These are phyloP conservation scores for Calosoma granatense DNA, from an alignment of 1,140 invertebrate species.

Conservation along the genomic window DNA sequence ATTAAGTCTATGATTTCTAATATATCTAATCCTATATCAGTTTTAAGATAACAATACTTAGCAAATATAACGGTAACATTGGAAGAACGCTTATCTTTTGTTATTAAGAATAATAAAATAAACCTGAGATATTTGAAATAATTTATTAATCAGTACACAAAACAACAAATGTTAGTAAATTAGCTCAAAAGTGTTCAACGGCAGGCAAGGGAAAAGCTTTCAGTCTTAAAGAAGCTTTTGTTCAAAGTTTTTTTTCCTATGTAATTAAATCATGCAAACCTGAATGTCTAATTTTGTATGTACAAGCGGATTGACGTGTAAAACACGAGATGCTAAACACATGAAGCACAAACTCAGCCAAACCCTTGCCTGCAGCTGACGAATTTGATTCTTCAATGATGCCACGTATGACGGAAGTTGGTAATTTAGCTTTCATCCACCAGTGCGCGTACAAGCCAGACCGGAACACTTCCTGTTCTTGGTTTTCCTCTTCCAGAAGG, in stretches of 20 bases:
- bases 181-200: not conserved
- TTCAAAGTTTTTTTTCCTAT: too few species aligned
- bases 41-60: too few species aligned
- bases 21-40: too few species aligned
- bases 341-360: conserved; percentile 17
- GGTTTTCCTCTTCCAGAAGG: conserved; percentile 22
- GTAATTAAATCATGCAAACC: too few species aligned
- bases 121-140: conserved; percentile 12
- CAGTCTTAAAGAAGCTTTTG: not conserved
- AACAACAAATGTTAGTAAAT: conserved; percentile 12
- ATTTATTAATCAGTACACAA: conserved; percentile 6
- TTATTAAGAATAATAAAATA: too few species aligned
- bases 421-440: conserved; percentile 81
- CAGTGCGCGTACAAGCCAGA: conserved; percentile 82
- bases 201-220: conserved; percentile 28
- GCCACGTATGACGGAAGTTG: conserved; percentile 45
- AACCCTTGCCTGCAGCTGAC: conserved; percentile 49
- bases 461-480: conserved; percentile 49
- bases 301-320: too few species aligned
- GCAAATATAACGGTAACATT: too few species aligned
- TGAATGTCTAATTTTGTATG: too few species aligned
- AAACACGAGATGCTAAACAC: too few species aligned
- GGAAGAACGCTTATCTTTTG: too few species aligned
- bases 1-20: too few species aligned
- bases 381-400: conserved; percentile 34